Evolutionary conservation across 2,888 invertebrate species (phyloP).

Genomic region (Anticlea derivata): DNA sequence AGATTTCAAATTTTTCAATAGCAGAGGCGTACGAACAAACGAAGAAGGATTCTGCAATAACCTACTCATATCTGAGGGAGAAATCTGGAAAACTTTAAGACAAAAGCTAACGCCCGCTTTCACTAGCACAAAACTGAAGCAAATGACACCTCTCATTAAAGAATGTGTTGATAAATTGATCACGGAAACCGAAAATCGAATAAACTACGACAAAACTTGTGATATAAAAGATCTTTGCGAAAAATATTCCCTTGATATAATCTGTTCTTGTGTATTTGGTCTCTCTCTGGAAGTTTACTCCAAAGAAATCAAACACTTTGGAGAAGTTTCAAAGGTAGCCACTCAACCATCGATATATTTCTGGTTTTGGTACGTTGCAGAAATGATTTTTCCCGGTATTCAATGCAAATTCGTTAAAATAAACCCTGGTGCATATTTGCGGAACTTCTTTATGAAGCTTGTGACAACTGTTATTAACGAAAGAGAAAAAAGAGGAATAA

Average conservation of each 20-base stretch:
- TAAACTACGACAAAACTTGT: background rate
- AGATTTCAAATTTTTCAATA: slow-evolving; percentile 47
- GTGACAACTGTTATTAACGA: slow-evolving; percentile 12
- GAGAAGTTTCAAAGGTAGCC: slow-evolving; percentile 9
- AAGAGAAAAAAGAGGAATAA: slow-evolving; percentile 17
- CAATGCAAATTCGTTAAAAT: slow-evolving; percentile 11
- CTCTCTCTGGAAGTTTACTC: slow-evolving; percentile 20
- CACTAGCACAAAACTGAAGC: slow-evolving; percentile 47
- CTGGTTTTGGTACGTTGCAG: slow-evolving; percentile 19
- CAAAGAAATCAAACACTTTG: slow-evolving; percentile 18
- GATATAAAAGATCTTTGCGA: slow-evolving; percentile 16
- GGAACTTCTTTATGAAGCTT: slow-evolving; percentile 14
- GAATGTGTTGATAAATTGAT: slow-evolving; percentile 43
- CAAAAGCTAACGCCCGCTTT: slow-evolving; percentile 52
- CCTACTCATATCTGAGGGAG: slow-evolving; percentile 48
- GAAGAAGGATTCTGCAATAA: slow-evolving; percentile 35
- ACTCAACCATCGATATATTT: slow-evolving; percentile 10
- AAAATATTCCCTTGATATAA: slow-evolving; percentile 20
- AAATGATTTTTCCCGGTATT: slow-evolving; percentile 17
- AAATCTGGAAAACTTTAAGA: slow-evolving; percentile 51
- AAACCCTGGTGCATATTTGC: slow-evolving; percentile 7
- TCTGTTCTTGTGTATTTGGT: slow-evolving; percentile 25
- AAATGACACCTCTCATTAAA: slow-evolving; percentile 51
- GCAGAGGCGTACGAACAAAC: slow-evolving; percentile 41
- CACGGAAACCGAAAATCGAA: slow-evolving; percentile 33